Evolutionary conservation across 2,113 vertebrate genomes (phyloP), one percentile per base, ranked within the genome.

Genomic region (Xiphophorus hellerii): DNA sequence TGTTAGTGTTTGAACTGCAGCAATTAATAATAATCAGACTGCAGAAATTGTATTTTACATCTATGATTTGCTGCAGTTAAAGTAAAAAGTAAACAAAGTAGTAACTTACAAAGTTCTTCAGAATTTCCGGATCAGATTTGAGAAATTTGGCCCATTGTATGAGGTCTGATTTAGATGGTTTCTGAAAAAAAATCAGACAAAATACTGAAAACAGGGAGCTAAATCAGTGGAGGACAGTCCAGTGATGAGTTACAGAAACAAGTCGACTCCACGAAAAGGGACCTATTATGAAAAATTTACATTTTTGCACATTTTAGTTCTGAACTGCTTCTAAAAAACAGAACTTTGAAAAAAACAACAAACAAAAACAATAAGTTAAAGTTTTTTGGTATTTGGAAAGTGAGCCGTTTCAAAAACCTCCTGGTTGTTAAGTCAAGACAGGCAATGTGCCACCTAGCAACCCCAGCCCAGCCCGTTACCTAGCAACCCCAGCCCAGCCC

Each of bases 81-180:
- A 58, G 22, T 58, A 28, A 33, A 42, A 15, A 42, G 13, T 5
- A 42, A 42, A 15, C 1, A 42, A 42, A 58, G 51, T 48, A 35
- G 33, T 13, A 4, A 88, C 90, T 90, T 78, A 95, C 94, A 83
- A 90, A 90, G 71, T 89, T 92, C 42, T 80, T 11, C 35, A 94
- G 89, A 2, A 69, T 7, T 4, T 62, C 0, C 8, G 37, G 1
- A 0, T 93, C 81, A 7, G 89, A 58, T 76, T 83, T 67, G 33
- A 95, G 58, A 3, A 83, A 2, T 3, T 22, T 37, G 0, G 89
- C 90, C 94, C 94, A 95, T 0, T 22, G 1, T 3, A 63, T n/a
- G 74, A 92, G 73, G 69, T 94, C 65, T 61, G 15, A 0, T 0
- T 2, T 4, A 1, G 42, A 76, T 6, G 87, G 82, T 74, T 87